Evolutionary conservation across 2,888 invertebrate genomes (phyloP).

Genomic region (Laspeyria flexula): DNA sequence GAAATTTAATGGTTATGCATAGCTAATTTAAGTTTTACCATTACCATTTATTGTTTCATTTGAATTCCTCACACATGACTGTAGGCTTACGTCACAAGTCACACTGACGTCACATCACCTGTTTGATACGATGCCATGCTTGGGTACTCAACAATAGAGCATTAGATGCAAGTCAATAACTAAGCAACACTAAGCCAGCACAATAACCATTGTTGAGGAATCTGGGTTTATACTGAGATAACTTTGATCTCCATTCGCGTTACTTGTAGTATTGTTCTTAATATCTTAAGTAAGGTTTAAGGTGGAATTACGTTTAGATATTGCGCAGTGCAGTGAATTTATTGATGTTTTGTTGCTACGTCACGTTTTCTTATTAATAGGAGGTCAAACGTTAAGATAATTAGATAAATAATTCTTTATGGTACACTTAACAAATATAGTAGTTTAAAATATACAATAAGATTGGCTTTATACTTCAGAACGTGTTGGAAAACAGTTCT

Average conservation of each 20-base stretch:
- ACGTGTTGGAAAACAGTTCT: no score
- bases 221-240: conserved; percentile 18
- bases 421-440: no score
- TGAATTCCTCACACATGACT: no score
- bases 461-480: no score
- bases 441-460: no score
- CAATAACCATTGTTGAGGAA: conserved; percentile 51
- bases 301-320: background rate
- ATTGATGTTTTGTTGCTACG: background rate
- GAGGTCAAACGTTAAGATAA: no score
- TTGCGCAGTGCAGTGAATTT: background rate
- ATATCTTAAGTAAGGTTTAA: conserved; percentile 1
- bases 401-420: no score
- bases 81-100: conserved; percentile 1
- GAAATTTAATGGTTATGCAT: no score
- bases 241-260: conserved; percentile 27
- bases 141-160: conserved; percentile 20
- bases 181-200: conserved; percentile 53
- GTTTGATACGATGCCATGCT: conserved; percentile 13
- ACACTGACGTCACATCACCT: conserved; percentile 5
- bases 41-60: no score
- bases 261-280: conserved; percentile 12
- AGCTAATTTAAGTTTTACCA: no score
- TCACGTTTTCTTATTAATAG: no score
- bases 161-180: conserved; percentile 51